Evolutionary conservation across 2,888 invertebrate genomes (phyloP), one percentile per base, ranked within the genome.

Genomic region (Pollenia labialis): DNA sequence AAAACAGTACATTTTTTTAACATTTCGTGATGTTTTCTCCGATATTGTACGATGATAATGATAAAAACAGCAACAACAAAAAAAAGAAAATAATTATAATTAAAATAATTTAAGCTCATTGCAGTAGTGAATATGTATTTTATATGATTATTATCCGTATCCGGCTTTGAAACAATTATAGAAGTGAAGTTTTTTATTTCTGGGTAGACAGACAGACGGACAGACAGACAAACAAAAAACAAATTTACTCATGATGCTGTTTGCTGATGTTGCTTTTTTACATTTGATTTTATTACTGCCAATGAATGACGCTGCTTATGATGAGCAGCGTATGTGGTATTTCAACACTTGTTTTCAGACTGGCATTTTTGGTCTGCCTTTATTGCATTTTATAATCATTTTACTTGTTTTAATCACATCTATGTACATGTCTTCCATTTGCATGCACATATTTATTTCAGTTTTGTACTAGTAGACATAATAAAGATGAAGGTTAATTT

Each of bases 71-170:
- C n/a, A 77, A 44, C 14, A 50, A 12, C 9, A 48, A 48, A 69
- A 75, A 75, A 81, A 58, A 23, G 52, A 16, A 14, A 80, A 75
- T 71, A 81, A 81, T 74, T 74, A 81, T 84, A 81, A 87, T 84
- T 84, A 77, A 84, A 87, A 84, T 87, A 84, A 81, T 84, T 87
- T 84, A 72, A 83, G 68, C 60, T 84, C 68, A 81, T 54, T 72
- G 81, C 83, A 81, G 50, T 46, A 66, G 72, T 50, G 66, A 44
- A 56, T 56, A 44, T 66, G 58, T 56, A 77, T 79, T 72, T 77
- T 84, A 66, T 72, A 58, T 16, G 77, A 84, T 79, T 79, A 79
- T 83, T 83, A 66, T 79, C 72, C 75, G 72, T 79, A 84, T 84
- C 84, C 84, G 84, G 84, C 66, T 74, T 74, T 74, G 60, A 84